phyloP scores from a whole-genome alignment of 2,797 vertebrate species.

The Clarias laeviceps region DNA sequence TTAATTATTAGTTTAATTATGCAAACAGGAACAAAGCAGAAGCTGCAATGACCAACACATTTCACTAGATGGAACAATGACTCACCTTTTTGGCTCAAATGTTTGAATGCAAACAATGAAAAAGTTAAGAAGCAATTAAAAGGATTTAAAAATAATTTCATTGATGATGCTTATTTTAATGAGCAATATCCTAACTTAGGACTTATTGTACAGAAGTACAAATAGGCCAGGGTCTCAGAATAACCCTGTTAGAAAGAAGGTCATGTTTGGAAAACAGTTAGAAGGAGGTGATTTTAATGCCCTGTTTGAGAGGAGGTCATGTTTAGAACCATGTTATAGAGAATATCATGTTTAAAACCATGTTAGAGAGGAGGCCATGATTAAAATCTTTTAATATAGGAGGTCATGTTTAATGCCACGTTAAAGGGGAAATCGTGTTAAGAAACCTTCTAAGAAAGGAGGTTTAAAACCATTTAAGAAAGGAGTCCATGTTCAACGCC shows the following conservation, averaged over 20 bases:
- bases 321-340: neutral
- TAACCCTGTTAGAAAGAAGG: neutral
- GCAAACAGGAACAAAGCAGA: neutral
- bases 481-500: neutral
- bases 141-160: no score
- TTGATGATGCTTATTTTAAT: neutral
- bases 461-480: no score
- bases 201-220: neutral
- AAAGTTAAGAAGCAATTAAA: neutral
- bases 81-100: slow-evolving; percentile 30
- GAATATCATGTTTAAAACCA: neutral
- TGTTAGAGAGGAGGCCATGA: neutral
- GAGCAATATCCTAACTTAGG: neutral
- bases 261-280: neutral
- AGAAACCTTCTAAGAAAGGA: neutral
- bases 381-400: neutral
- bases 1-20: neutral
- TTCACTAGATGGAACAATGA: slow-evolving; percentile 71
- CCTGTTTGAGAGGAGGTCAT: neutral
- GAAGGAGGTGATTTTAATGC: no score
- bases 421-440: neutral
- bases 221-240: neutral
- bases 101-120: neutral
- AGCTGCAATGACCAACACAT: slow-evolving; percentile 26
- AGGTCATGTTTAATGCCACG: neutral